These are phyloP conservation scores for Rhagoletis pomonella DNA, from an alignment of 1,140 invertebrate species.

Conservation along the genomic window DNA sequence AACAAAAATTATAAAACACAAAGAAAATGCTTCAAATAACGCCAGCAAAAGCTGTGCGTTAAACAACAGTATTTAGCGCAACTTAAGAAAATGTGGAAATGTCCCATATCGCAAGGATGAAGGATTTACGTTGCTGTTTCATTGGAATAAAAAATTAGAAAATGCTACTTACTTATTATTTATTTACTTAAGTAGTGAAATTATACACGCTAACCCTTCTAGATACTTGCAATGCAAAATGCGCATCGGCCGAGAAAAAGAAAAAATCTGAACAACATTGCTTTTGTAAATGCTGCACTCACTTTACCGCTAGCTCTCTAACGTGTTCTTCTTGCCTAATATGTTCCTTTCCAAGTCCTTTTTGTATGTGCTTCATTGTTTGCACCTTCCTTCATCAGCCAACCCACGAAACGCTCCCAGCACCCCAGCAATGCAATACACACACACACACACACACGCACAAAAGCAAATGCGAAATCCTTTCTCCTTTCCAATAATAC, in stretches of 20 bases:
- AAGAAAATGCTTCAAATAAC: conserved; percentile 41
- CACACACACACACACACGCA: background rate
- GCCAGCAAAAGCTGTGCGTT: background rate
- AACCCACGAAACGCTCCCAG: background rate
- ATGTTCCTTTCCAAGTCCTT: background rate
- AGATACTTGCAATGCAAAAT: conserved; percentile 30
- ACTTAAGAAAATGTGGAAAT: conserved; percentile 51
- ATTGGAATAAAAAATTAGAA: background rate
- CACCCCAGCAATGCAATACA: background rate
- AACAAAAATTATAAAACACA: conserved; percentile 34
- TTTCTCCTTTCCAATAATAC: conserved; percentile 59
- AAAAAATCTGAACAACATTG: conserved; percentile 74
- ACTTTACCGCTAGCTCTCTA: background rate
- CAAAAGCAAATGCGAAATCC: conserved; percentile 62
- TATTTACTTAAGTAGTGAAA: conserved; percentile 57
- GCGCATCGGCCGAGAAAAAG: conserved; percentile 73
- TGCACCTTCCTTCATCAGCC: background rate
- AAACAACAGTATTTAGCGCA: background rate
- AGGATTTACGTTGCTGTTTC: conserved; percentile 55
- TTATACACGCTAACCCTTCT: conserved; percentile 20
- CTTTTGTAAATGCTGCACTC: conserved; percentile 14
- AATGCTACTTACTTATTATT: background rate
- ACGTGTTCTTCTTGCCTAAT: background rate
- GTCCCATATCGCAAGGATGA: conserved; percentile 53
- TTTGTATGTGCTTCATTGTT: background rate